Base-by-base conservation (phyloP, 2,113 vertebrate genomes). In the Riparia riparia region DNA sequence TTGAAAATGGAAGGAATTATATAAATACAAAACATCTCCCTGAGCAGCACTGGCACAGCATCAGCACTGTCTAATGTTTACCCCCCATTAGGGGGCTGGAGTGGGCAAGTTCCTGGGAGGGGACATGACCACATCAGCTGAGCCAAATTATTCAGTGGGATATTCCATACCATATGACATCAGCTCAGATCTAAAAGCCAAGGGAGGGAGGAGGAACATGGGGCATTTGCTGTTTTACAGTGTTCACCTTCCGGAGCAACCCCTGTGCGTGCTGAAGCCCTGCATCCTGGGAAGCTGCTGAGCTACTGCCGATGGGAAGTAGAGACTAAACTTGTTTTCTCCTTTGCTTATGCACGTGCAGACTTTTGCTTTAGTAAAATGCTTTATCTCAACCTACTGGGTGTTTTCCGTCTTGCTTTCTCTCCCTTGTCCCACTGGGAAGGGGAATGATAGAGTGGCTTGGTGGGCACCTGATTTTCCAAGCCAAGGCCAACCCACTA, bases 221-320 rank as follows among this genome's bases (percentile, higher is more conserved):
- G 17, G 5, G 2, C 6, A 12, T 60, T 60, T 0, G 1, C 51
- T 77, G 26, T 69, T 69, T 51, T 45, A 15, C 32, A 39, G 0
- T 28, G 14, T 53, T 77, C 11, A 6, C 32, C 17, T 60, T 60
- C 11, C 1, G 0, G 34, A 65, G 53, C 32, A 77, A 7, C 9
- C 9, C 14, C 17, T 51, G 14, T 9, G 5, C 5, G 5, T 68
- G 32, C 45, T 44, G 32, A 68, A 51, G 45, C 17, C 32, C 7
- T 60, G 26, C 28, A n/a, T 53, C 9, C 54, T 0, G 0, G 63
- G 14, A 69, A 60, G 16, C 66, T 26, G 32, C 45, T 86, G 83
- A 69, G 60, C 12, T n/a, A 32, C 21, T 9, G 14, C 45, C 3
- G 0, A 19, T 61, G 41, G 17, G 39, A 78, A 61, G 54, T 18